Base-by-base conservation (phyloP, 2,113 vertebrate species). In the Thamnophis sirtalis region DNA sequence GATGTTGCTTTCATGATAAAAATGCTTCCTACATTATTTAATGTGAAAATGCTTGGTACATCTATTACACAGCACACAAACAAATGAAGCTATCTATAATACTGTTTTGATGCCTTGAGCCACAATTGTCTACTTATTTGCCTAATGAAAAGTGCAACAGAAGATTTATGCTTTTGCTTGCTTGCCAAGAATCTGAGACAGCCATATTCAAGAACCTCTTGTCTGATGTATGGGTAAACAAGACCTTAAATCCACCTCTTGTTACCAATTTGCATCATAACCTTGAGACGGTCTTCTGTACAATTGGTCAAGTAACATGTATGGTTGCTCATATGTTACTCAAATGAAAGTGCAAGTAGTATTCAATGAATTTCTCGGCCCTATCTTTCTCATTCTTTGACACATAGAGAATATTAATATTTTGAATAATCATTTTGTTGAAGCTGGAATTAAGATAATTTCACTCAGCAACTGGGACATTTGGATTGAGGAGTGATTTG, bases 171-270 rank as follows among this genome's bases (percentile, higher is more conserved):
- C 3, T 53, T 22, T 60, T 51, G 48, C 22, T 56, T 86, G 38
- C 73, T 63, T 60, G 28, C 91, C 55, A 89, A 88, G 91, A 85
- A 92, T 89, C 55, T 89, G 49, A 21, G 48, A 89, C 9, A 89
- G 38, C 26, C 54, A 89, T 73, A 86, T 92, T 89, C 54, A 88
- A 55, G 48, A 88, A 58, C 60, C 53, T 84, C 54, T 55, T 89
- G 68, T 86, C 73, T 89, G 87, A 92, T 89, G 89, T 89, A 80
- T 63, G n/a, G 48, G 87, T 92, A 92, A 92, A 89, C 88, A 89
- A 89, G 53, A 49, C 43, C 9, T 53, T 92, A 92, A 89, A 89
- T 89, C 91, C 48, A 89, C 51, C 54, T 26, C 63, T 89, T 33
- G 80, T 89, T 92, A 92, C 38, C 21, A 1, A 49, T 63, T 13